Conservation (phyloP, 92 coral and sea anemone genomes). For the Ricordea florida region DNA sequence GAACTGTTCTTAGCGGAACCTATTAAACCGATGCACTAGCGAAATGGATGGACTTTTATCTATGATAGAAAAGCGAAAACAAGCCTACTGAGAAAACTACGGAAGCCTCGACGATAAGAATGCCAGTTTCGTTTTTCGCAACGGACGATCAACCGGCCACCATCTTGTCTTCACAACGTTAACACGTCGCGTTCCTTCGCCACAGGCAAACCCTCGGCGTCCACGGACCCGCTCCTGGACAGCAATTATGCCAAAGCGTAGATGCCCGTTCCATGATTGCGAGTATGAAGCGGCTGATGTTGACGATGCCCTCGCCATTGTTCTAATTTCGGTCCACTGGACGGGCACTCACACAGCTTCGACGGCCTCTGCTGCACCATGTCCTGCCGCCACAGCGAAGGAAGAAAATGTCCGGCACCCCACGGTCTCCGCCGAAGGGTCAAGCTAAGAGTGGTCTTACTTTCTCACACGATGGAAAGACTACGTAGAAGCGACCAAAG, state of each 20-base stretch:
- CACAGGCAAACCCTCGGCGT: background rate
- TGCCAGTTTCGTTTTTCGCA: background rate
- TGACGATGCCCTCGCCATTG: conserved; percentile 48
- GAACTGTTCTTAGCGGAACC: too few relatives aligned
- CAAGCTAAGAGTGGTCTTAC: conserved; percentile 59
- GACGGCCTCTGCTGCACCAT: background rate
- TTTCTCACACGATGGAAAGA: conserved; percentile 57
- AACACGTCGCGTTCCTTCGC: background rate
- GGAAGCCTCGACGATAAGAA: background rate
- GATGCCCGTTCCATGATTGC: conserved; percentile 29
- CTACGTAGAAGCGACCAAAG: conserved; percentile 42
- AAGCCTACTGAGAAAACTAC: background rate
- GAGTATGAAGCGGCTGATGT: conserved; percentile 24
- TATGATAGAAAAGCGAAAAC: too few relatives aligned
- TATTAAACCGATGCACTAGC: too few relatives aligned
- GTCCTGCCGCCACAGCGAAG: conserved; percentile 12
- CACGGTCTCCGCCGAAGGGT: conserved; percentile 42
- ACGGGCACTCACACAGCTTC: conserved; percentile 21
- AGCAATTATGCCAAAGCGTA: conserved; percentile 23
- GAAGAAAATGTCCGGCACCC: conserved; percentile 39
- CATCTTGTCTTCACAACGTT: background rate
- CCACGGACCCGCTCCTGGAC: background rate
- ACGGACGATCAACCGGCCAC: background rate
- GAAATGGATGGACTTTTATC: too few relatives aligned
- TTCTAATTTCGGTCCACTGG: conserved; percentile 38